Conservation (phyloP, 2,888 invertebrate species). For the Eueremaeus valkanovi region DNA sequence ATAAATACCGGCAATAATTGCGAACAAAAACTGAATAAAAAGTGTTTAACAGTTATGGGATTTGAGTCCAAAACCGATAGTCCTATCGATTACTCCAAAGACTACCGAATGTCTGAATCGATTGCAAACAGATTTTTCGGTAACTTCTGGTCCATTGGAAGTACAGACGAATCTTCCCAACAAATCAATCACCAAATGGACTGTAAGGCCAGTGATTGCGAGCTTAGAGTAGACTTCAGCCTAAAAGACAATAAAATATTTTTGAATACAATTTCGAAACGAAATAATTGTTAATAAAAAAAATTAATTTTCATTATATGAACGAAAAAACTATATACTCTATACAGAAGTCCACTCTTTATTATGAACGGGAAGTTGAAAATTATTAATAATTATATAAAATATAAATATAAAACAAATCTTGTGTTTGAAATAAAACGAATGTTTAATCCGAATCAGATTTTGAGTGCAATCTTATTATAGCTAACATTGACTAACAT, state of each 20-base stretch:
- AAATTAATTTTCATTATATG: too few species aligned
- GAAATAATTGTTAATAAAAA: background rate
- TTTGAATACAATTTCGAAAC: background rate
- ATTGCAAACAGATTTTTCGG: conserved; percentile 13
- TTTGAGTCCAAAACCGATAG: background rate
- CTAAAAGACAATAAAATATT: conserved; percentile 9
- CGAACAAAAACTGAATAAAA: background rate
- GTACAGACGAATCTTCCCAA: background rate
- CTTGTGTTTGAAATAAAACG: too few species aligned
- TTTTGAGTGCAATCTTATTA: too few species aligned
- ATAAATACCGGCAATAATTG: conserved; percentile 19
- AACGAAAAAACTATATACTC: too few species aligned
- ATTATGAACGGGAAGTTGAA: too few species aligned
- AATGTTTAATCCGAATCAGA: too few species aligned
- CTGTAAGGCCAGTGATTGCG: background rate
- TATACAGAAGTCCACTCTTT: too few species aligned
- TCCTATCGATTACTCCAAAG: background rate
- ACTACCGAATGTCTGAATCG: background rate
- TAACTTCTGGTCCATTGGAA: conserved; percentile 5
- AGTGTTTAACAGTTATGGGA: background rate
- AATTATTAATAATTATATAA: too few species aligned
- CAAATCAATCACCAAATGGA: background rate
- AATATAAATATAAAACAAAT: too few species aligned
- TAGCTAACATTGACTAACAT: too few species aligned
- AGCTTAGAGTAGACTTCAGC: background rate